phyloP scores from a whole-genome alignment of 2,797 vertebrate genomes.

The Manis javanica region DNA sequence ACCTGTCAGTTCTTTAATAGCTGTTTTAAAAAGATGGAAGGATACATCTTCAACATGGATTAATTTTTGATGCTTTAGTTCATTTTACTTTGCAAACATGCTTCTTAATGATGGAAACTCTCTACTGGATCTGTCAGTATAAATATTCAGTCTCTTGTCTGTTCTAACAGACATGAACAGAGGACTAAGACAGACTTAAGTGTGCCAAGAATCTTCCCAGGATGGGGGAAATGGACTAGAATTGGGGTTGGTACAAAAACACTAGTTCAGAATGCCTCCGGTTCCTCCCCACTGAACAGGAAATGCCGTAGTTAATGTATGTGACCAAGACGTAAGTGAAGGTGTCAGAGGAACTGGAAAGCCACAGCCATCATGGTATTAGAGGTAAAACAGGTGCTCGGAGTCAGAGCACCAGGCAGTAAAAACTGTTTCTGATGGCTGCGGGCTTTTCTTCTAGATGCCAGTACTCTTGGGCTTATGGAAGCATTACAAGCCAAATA shows the following conservation, averaged over 20 bases:
- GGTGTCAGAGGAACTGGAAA: not conserved
- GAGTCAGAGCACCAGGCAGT: not conserved
- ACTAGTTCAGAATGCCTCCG: not conserved
- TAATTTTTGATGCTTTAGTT: not conserved
- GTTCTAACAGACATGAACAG: not conserved
- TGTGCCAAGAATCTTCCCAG: not conserved
- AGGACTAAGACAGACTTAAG: not conserved
- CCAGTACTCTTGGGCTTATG: not conserved
- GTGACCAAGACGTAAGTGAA: not conserved
- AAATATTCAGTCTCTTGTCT: not conserved
- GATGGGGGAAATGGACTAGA: not conserved
- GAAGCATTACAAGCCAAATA: not conserved
- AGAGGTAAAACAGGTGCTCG: not conserved
- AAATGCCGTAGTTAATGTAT: not conserved
- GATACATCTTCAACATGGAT: not conserved
- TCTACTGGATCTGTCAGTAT: not conserved
- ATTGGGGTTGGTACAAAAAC: not conserved
- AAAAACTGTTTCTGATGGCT: not conserved
- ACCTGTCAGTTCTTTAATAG: not conserved
- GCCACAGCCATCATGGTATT: accelerated
- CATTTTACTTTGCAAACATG: not conserved
- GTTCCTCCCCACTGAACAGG: not conserved
- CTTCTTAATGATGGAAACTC: not conserved
- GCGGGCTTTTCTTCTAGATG: not conserved
- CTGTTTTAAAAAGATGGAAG: slow-evolving; percentile 2